Percentiles rank a stretch among this genome's conserved stretches.
Conservation (phyloP, 2,113 vertebrate genomes). For the Callorhinus ursinus region DNA sequence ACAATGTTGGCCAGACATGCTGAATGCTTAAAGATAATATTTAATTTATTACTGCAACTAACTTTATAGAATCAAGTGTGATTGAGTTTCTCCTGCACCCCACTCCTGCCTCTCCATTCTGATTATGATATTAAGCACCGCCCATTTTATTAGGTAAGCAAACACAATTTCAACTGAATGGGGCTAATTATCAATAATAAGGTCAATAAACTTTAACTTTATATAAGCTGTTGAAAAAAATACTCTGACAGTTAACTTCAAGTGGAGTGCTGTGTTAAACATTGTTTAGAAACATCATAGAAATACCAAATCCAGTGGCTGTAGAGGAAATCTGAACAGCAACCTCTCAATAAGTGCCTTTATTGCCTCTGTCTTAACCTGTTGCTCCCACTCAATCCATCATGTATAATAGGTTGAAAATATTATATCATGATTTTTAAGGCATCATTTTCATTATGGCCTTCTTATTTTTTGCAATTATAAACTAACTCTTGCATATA, state of each 20-base stretch:
- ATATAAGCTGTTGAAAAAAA: neutral
- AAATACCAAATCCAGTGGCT: neutral
- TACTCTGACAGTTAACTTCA: neutral
- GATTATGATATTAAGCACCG: neutral
- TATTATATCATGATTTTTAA: neutral
- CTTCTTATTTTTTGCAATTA: neutral
- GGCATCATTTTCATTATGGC: neutral
- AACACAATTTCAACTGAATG: conserved; percentile 19
- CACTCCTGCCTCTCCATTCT: neutral
- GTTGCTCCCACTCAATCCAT: neutral
- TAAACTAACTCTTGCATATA: neutral
- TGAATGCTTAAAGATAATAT: neutral
- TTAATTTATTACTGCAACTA: conserved; percentile 31
- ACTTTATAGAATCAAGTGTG: neutral
- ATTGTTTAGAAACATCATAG: neutral
- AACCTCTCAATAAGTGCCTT: neutral
- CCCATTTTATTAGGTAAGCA: conserved; percentile 18
- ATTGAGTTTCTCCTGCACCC: neutral
- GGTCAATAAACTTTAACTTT: neutral
- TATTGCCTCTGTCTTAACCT: neutral
- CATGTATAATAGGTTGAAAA: neutral
- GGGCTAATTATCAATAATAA: conserved; percentile 40
- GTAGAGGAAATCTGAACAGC: neutral
- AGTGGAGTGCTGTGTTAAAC: neutral
- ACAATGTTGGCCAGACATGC: neutral